Conservation (phyloP, 2,113 vertebrate genomes). For the Cardinalis cardinalis region DNA sequence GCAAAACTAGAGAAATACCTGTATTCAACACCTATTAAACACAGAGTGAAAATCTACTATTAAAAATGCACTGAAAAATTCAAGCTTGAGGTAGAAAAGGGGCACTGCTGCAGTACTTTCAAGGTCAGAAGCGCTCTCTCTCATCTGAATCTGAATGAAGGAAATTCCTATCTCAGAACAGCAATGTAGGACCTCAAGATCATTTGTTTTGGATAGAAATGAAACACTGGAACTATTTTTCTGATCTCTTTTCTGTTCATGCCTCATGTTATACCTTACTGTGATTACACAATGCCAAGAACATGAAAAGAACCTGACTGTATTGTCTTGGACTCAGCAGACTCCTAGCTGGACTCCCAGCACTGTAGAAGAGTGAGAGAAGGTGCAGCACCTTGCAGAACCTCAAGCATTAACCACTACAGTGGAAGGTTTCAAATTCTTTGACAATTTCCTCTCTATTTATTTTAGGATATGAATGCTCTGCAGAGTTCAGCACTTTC, state of each 20-base stretch:
- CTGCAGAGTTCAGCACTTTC: neutral
- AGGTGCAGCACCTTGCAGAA: neutral
- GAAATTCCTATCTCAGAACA: neutral
- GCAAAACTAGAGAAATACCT: neutral
- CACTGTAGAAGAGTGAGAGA: neutral
- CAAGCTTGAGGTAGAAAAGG: neutral
- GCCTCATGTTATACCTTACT: neutral
- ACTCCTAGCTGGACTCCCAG: neutral
- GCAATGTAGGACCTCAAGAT: neutral
- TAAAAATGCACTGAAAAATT: neutral
- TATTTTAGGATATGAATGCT: neutral
- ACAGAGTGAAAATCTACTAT: neutral
- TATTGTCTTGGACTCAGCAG: neutral
- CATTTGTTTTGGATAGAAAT: neutral
- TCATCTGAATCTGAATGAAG: neutral
- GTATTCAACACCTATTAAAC: neutral
- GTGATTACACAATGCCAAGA: neutral
- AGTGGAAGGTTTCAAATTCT: neutral
- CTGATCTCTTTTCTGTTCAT: neutral
- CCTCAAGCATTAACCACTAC: neutral
- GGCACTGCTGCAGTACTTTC: neutral
- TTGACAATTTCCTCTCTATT: neutral
- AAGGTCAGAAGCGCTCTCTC: neutral
- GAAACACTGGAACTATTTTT: neutral
- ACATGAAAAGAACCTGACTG: neutral